A percentile compares a stretch with the other conserved stretches of the same genome.
phyloP scores from a whole-genome alignment of 2,797 vertebrate species.

The Clangula hyemalis region DNA sequence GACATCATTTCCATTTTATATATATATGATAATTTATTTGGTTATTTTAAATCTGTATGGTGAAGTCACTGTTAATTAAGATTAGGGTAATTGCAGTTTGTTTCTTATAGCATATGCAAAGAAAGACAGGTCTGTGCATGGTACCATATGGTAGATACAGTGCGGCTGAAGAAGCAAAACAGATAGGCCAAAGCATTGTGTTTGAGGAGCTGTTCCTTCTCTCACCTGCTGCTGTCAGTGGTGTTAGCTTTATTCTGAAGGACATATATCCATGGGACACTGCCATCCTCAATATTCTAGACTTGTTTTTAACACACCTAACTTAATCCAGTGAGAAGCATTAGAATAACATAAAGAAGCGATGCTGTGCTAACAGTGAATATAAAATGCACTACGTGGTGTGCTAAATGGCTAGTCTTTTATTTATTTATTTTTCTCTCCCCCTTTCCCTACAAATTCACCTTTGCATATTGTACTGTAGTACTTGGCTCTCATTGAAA shows the following conservation, averaged over 20 bases:
- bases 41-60: not conserved
- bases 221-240: not conserved
- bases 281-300: not conserved
- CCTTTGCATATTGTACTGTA: not conserved
- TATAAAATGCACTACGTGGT: not conserved
- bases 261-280: not conserved
- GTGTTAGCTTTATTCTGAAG: not conserved
- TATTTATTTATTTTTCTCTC: rapidly evolving
- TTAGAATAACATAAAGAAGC: not conserved
- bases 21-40: too few species aligned
- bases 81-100: not conserved
- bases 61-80: not conserved
- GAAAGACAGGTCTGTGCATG: not conserved
- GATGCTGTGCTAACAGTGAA: not conserved
- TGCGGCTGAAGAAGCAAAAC: not conserved
- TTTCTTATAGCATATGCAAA: not conserved
- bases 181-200: not conserved
- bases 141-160: not conserved
- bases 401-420: not conserved
- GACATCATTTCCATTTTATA: not conserved
- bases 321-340: not conserved
- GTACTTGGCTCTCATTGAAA: not conserved
- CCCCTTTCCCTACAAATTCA: not conserved
- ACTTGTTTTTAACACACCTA: not conserved
- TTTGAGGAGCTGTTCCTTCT: not conserved